Base-by-base conservation (phyloP, 2,797 vertebrate species). In the Fratercula arctica region DNA sequence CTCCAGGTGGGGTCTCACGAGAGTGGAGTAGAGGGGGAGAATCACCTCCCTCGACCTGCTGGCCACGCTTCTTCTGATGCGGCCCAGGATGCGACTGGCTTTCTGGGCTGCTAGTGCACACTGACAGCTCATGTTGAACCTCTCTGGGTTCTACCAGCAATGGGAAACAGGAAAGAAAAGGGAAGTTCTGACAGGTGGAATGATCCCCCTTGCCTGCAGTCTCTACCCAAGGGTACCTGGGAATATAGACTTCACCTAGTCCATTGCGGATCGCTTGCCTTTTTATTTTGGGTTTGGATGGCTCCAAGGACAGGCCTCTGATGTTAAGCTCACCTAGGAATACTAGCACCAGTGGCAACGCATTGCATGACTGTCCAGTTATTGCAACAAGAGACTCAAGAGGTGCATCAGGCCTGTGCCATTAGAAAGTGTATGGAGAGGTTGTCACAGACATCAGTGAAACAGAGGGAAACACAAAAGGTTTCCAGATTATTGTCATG, bases 211-310 rank as follows among this genome's bases (percentile, higher is more conserved):
- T 68, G 20, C 29, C 67, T 74, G 41, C 35, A 56, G 51, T 50
- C 28, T 46, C 13, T 56, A 75, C 50, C 51, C 61, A 51, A 37
- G 25, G 9, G 31, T 63, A 39, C 31, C 35, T 85, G 63, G 29
- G 63, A 69, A 59, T 41, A 37, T 9, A 46, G 70, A 54, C 16
- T 79, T 75, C 51, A 84, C 54, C 23, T 60, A 57, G 43, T 41
- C 39, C 8, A 2, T 15, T 77, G n/a, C 0, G 1, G 23, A 24
- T 85, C 1, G 0, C 23, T 73, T 41, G 14, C 37, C 59, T 57
- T 77, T 76, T 68, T 51, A n/a, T 50, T 61, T 77, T 50, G 57
- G 12, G 16, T 43, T 81, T 81, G 70, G 23, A 15, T 25, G 33
- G 9, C 46, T 85, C 33, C 0, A 3, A 46, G 61, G 59, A 29